Evolutionary conservation across 2,113 vertebrate species (phyloP), one percentile per base, ranked within the genome.

Genomic region (Perca schrenkii): DNA sequence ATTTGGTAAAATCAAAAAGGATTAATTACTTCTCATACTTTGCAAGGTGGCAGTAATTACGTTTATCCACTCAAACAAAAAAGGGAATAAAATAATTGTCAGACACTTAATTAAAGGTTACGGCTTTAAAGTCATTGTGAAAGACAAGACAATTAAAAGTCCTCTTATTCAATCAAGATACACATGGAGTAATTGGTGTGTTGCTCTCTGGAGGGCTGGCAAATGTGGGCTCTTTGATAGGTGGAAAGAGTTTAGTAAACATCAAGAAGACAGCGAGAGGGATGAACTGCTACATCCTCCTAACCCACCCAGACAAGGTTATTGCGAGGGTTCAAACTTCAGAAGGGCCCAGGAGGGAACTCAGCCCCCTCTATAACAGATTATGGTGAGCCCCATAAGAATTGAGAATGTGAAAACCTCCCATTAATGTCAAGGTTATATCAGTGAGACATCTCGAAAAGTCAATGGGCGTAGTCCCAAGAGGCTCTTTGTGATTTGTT

Each of bases 101-200:
- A 79, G 85, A 72, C 87, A 83, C 87, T 94, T 95, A 93, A 94
- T 95, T 94, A 95, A 92, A 92, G 92, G 94, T 91, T 94, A 93
- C 74, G 63, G 89, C 90, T 92, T 92, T 94, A 84, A 89, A 84
- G 58, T 93, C 91, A 94, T 94, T 93, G 92, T 93, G 77, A 94
- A 94, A 93, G 92, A 95, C 93, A 94, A 93, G 90, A 93, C 93
- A 94, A 95, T 96, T 95, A 94, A 93, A 93, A 89, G 88, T 86
- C 88, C 76, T 77, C 85, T 95, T 94, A 95, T 93, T 95, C 85
- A 89, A 89, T 94, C 88, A 87, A 91, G 88, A 89, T 91, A 89
- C 82, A 92, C 88, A 72, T 67, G 69, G 79, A 91, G 82, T 89
- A 92, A 91, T 89, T 92, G 91, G 86, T 82, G 84, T 69, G 47